Base-by-base conservation (phyloP, 2,113 vertebrate genomes). In the Triplophysa rosa region DNA sequence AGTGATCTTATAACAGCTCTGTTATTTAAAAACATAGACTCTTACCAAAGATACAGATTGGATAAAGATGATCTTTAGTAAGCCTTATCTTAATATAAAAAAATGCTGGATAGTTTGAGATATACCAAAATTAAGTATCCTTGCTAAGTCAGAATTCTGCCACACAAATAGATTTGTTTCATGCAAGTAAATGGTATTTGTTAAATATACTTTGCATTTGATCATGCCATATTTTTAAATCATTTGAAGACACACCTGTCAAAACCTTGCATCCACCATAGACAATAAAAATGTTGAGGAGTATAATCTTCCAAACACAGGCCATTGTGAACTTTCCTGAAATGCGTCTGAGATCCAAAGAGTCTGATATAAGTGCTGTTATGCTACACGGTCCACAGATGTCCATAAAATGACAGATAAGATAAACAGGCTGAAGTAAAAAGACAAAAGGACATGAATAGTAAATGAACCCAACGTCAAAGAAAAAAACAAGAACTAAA, bases 391-490 rank as follows among this genome's bases (percentile, higher is more conserved):
- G 21, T 63, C 47, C 19, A 23, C 67, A 72, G 7, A 56, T 72
- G 63, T 9, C 63, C 6, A 29, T 80, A 84, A 78, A 78, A 40
- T 67, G 67, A 78, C 13, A 63, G 82, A 80, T 84, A 78, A 81
- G 82, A 84, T 45, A 68, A 37, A 47, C 29, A 54, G 71, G 26
- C 67, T 80, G 78, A 4, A 67, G 52, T 13, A 2, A 61, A n/a
- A 2, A 11, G 19, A 68, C 23, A 5, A 1, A 16, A 47, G 13
- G 4, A 2, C 6, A 12, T 45, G 42, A 42, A 45, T 12, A 45
- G 42, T 45, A 45, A 45, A 12, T 12, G 42, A 37, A 37, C 33
- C 1, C 33, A 37, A 37, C 33, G 33, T 8, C 33, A 37, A 7
- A 37, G 6, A 37, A 37, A 37, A 37, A 37, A 37, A 37, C 33